Base-by-base conservation (phyloP, 2,888 invertebrate species). In the Drosophila demipolita region DNA sequence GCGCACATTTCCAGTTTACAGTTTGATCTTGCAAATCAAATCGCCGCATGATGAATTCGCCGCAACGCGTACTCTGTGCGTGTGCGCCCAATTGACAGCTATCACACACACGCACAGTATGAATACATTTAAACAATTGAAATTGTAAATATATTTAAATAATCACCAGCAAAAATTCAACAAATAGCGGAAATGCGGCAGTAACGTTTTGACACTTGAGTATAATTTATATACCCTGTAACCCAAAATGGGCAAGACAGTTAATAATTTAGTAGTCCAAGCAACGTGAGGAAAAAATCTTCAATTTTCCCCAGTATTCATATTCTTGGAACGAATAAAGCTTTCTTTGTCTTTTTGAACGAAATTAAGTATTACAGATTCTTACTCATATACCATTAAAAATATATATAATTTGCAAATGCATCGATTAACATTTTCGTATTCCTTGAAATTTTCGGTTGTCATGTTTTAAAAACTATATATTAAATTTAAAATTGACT, bases 1-100 rank as follows among this genome's bases (percentile, higher is more conserved):
- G 64, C 59, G 4, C 45, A 45, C 55, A 68, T 72, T 87, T 89
- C 89, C 87, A 89, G 87, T 87, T 84, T 80, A 66, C 73, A 66
- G 66, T 62, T 60, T 45, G 78, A 78, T 78, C 78, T 29, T 55
- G 58, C 48, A 45, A 23, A 15, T 8, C n/a, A 29, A 29, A 7
- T 40, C 63, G 67, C 63, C 73, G 63, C 58, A 69, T 55, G 35
- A 12, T 59, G 54, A 79, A 61, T 78, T 78, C 78, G 68, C 68
- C 68, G 67, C 35, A 8, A 3, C 38, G 58, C 45, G 58, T 40
- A 33, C 45, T 35, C 63, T 55, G 67, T 78, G 78, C 78, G 78
- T 78, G 65, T 66, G 78, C 68, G 63, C 38, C 55, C 63, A 70
- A 74, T 62, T 78, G 66, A 53, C 78, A 63, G 62, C 62, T 75